Evolutionary conservation across 2,888 invertebrate species (phyloP).

Genomic region (Geotrupes spiniger): DNA sequence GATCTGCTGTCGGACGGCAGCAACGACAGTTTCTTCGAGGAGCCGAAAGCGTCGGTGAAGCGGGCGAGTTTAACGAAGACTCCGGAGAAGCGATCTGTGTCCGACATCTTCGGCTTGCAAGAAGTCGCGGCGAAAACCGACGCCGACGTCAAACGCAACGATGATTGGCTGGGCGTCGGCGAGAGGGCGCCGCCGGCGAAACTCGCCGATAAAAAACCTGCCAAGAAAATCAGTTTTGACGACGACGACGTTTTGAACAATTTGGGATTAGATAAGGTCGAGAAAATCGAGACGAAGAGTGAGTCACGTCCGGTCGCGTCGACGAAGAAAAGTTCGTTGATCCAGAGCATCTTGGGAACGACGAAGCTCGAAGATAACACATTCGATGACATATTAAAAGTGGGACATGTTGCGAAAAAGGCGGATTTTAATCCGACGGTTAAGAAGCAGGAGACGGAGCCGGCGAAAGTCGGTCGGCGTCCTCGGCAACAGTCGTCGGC

Average conservation of each 20-base stretch:
- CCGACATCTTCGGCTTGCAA: slow-evolving; percentile 38
- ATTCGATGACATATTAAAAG: slow-evolving; percentile 43
- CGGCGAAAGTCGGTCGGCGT: slow-evolving; percentile 39
- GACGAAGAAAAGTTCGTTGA: slow-evolving; percentile 37
- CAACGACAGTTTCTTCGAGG: slow-evolving; percentile 71
- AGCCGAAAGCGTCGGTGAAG: slow-evolving; percentile 49
- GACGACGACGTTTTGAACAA: slow-evolving; percentile 41
- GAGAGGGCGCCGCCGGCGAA: slow-evolving; percentile 19
- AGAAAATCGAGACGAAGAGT: slow-evolving; percentile 21
- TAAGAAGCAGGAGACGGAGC: slow-evolving; percentile 38
- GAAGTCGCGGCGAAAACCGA: slow-evolving; percentile 21
- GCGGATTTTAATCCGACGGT: slow-evolving; percentile 40
- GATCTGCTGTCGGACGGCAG: slow-evolving; percentile 67
- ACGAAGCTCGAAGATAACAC: slow-evolving; percentile 35
- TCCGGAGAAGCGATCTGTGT: slow-evolving; percentile 41
- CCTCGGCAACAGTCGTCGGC: slow-evolving; percentile 32
- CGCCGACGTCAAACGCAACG: slow-evolving; percentile 41
- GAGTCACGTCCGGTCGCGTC: slow-evolving; percentile 23
- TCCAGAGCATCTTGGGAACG: slow-evolving; percentile 42
- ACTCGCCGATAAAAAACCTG: slow-evolving; percentile 14
- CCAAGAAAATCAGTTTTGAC: slow-evolving; percentile 40
- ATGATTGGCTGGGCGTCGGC: slow-evolving; percentile 38
- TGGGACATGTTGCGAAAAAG: slow-evolving; percentile 32
- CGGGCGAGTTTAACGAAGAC: slow-evolving; percentile 35
- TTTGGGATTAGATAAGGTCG: slow-evolving; percentile 32